phyloP scores from a whole-genome alignment of 2,113 vertebrate species.

The Anhinga rufa region DNA sequence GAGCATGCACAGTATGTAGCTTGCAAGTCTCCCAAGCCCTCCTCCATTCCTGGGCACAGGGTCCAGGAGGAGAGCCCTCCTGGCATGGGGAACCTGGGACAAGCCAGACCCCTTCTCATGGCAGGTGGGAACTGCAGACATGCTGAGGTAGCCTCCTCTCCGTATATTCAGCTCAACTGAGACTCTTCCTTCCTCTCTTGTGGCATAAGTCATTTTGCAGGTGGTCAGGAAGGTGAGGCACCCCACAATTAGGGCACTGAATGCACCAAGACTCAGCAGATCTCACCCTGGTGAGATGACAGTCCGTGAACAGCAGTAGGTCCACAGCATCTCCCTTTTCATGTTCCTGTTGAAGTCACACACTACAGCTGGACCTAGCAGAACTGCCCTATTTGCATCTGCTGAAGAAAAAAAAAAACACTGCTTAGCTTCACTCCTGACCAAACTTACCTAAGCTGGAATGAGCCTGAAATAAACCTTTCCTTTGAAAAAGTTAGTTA shows the following conservation, averaged over 20 bases:
- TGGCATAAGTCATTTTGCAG: not conserved
- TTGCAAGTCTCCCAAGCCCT: not conserved
- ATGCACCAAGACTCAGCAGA: rapidly evolving
- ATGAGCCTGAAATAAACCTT: not conserved
- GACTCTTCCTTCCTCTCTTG: not conserved
- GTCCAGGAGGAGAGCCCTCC: not conserved
- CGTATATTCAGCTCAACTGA: rapidly evolving
- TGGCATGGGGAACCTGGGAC: not conserved
- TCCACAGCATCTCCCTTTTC: not conserved
- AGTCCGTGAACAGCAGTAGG: not conserved
- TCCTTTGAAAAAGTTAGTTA: not conserved
- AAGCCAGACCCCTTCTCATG: not conserved
- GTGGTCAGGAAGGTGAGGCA: not conserved
- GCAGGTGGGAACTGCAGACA: not conserved
- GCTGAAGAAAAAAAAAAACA: not conserved
- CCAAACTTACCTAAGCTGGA: not conserved
- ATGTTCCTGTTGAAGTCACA: not conserved
- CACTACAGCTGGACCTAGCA: not conserved
- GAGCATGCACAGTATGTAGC: not conserved
- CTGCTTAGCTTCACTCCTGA: not conserved
- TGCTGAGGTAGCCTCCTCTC: rapidly evolving
- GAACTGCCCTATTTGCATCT: not conserved
- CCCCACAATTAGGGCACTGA: not conserved
- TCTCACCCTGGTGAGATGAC: not conserved
- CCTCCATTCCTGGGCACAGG: not conserved